phyloP scores from a whole-genome alignment of 2,888 invertebrate species.

The Ormyrus labotus region DNA sequence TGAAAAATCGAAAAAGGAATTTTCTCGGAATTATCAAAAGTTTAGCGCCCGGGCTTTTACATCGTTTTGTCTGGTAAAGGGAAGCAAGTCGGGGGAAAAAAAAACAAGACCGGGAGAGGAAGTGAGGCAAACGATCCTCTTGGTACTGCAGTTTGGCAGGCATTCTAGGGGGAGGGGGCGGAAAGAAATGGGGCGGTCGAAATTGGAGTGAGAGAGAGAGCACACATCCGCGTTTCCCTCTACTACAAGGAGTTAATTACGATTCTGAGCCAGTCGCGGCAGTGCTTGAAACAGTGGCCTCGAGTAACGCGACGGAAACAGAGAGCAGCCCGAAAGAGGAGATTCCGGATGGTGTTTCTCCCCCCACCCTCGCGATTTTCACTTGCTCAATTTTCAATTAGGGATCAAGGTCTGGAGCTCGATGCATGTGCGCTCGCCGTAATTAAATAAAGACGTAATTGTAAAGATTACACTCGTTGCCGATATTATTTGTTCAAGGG shows the following conservation, averaged over 20 bases:
- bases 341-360: background rate
- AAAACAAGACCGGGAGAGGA: background rate
- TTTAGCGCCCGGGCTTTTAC: no score
- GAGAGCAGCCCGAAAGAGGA: conserved; percentile 5
- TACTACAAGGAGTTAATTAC: conserved; percentile 58
- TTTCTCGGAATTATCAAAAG: no score
- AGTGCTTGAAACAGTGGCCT: conserved; percentile 41
- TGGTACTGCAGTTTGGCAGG: conserved; percentile 25
- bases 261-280: conserved; percentile 53
- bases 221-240: conserved; percentile 50
- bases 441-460: background rate
- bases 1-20: no score
- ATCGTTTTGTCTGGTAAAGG: background rate
- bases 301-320: background rate
- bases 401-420: conserved; percentile 19
- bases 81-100: background rate
- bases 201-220: conserved; percentile 14
- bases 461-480: background rate
- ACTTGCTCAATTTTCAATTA: conserved; percentile 44
- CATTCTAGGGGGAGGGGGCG: conserved; percentile 1
- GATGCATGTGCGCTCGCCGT: background rate
- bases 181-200: background rate
- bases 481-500: no score
- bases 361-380: background rate
- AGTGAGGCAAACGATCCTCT: conserved; percentile 37